phyloP scores from a whole-genome alignment of 2,888 invertebrate genomes.

The Octodonta nipae region DNA sequence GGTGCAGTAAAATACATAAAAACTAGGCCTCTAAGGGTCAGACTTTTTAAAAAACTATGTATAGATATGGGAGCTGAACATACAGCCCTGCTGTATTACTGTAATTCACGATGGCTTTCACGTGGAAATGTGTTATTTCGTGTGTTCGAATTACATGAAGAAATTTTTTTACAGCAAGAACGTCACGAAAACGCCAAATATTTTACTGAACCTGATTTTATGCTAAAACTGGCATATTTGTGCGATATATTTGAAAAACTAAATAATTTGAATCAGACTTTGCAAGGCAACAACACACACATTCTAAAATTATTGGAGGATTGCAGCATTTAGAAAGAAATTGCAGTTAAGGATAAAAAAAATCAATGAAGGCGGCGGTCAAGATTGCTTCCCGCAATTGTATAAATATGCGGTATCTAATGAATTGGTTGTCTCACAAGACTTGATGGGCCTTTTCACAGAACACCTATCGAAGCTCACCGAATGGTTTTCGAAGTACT shows the following conservation, averaged over 20 bases:
- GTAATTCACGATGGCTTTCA: conserved; percentile 7
- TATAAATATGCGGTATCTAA: background rate
- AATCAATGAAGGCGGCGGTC: too few relatives aligned
- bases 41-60: conserved; percentile 7
- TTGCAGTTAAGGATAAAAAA: too few relatives aligned
- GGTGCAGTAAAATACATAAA: conserved; percentile 9
- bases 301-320: background rate
- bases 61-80: conserved; percentile 4
- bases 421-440: too few relatives aligned
- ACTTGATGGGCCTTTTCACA: too few relatives aligned
- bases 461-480: too few relatives aligned
- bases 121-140: conserved; percentile 10
- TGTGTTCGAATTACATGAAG: conserved; percentile 11
- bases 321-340: too few relatives aligned
- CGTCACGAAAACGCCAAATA: conserved; percentile 4
- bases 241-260: conserved; percentile 7
- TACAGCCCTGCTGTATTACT: conserved; percentile 3
- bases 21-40: conserved; percentile 9
- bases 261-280: conserved; percentile 2
- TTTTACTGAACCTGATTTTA: conserved; percentile 4
- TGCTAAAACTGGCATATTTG: conserved; percentile 6
- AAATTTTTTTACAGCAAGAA: conserved; percentile 9
- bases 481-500: too few relatives aligned
- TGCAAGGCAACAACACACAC: conserved; percentile 5
- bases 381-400: too few relatives aligned